Evolutionary conservation across 2,113 vertebrate species (phyloP).

Genomic region (Chinchilla lanigera): DNA sequence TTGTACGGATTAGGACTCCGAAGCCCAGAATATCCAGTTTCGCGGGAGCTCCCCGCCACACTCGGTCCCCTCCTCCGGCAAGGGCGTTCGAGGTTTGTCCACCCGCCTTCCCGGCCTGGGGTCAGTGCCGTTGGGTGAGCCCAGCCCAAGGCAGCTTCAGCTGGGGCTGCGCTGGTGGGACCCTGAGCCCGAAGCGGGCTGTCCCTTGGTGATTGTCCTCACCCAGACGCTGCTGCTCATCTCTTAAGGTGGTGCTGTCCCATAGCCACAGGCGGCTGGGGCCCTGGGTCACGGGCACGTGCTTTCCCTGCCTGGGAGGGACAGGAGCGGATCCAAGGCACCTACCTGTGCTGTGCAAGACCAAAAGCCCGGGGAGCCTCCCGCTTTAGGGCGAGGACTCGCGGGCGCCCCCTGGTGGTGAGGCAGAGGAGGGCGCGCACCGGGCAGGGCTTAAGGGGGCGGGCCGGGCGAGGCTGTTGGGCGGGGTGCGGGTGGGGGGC

Average conservation of each 20-base stretch:
- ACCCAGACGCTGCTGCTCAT: constrained; percentile 64
- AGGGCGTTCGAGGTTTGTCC: not conserved
- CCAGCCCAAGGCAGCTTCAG: not conserved
- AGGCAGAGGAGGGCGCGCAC: fast-evolving
- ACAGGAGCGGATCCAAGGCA: not conserved
- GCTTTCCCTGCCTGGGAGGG: not conserved
- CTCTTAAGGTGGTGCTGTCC: not conserved
- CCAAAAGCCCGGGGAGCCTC: too few species aligned
- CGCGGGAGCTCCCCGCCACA: not conserved
- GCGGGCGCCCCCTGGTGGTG: not conserved
- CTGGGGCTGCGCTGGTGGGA: not conserved
- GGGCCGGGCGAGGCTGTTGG: not conserved
- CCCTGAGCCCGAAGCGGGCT: not conserved
- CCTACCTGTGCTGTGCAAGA: fast-evolving
- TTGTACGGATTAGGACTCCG: not conserved
- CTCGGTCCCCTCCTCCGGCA: not conserved
- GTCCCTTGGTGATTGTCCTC: constrained; percentile 35
- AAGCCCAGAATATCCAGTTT: not conserved
- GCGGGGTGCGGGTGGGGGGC: too few species aligned
- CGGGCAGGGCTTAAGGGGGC: not conserved
- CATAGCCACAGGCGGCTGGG: constrained; percentile 69
- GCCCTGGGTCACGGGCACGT: fast-evolving
- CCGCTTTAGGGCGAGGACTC: constrained; percentile 16
- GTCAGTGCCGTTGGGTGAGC: not conserved
- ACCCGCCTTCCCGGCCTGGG: not conserved